Evolutionary conservation across 2,888 invertebrate genomes (phyloP).

Genomic region (Rhagophthalmus giganteus): DNA sequence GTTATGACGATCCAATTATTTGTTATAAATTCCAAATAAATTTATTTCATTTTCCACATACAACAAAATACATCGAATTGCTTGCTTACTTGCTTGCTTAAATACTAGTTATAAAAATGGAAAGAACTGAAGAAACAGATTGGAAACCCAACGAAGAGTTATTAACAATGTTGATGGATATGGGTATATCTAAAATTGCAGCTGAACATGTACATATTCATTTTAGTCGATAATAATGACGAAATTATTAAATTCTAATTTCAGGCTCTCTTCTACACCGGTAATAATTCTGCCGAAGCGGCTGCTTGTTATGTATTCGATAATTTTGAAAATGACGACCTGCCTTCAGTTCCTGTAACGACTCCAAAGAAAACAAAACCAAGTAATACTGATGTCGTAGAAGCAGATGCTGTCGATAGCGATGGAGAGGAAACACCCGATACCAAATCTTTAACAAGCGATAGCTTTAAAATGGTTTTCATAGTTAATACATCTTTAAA

Average conservation of each 20-base stretch:
- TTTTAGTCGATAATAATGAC: neutral
- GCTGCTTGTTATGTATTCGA: slow-evolving; percentile 61
- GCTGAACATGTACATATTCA: slow-evolving; percentile 51
- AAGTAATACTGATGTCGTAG: slow-evolving; percentile 9
- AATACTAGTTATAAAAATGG: slow-evolving; percentile 24
- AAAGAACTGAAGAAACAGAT: slow-evolving; percentile 24
- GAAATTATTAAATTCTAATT: slow-evolving; percentile 24
- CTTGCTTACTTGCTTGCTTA: too few relatives aligned
- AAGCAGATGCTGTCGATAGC: slow-evolving; percentile 35
- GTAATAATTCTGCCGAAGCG: slow-evolving; percentile 59
- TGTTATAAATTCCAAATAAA: too few relatives aligned
- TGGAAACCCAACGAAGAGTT: slow-evolving; percentile 52
- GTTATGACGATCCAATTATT: neutral
- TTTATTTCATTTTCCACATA: too few relatives aligned
- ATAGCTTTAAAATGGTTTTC: slow-evolving; percentile 65
- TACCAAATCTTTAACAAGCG: slow-evolving; percentile 2
- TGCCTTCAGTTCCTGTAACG: slow-evolving; percentile 28
- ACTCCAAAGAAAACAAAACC: slow-evolving; percentile 15
- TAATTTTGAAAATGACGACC: slow-evolving; percentile 50
- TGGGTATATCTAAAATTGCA: slow-evolving; percentile 55
- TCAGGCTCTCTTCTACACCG: slow-evolving; percentile 61
- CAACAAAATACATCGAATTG: too few relatives aligned
- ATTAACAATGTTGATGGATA: slow-evolving; percentile 49
- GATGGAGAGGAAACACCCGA: slow-evolving; percentile 37
- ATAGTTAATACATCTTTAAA: slow-evolving; percentile 63